Evolutionary conservation across 2,888 invertebrate genomes (phyloP).

Genomic region (Erynnis tages): DNA sequence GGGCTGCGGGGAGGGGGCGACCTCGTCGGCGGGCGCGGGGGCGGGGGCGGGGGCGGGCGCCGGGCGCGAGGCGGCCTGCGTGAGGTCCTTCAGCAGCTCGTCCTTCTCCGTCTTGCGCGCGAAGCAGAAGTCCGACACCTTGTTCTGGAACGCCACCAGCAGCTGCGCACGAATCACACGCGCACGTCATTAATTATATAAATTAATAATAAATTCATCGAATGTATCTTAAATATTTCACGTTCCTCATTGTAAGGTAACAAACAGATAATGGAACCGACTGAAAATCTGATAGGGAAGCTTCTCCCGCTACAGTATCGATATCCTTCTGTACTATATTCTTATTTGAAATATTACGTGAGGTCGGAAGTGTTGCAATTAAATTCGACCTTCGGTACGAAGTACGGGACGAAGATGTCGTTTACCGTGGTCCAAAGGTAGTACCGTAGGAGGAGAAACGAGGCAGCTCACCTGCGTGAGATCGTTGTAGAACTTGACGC

Average conservation of each 20-base stretch:
- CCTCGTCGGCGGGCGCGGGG: conserved; percentile 45
- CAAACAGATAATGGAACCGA: no score
- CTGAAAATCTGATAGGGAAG: no score
- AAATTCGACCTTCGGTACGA: no score
- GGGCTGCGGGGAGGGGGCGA: neutral
- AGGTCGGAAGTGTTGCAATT: no score
- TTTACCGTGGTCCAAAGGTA: no score
- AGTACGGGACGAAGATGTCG: no score
- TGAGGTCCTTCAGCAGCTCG: conserved; percentile 96
- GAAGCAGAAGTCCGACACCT: conserved; percentile 98
- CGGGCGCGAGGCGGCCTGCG: conserved; percentile 88
- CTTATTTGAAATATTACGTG: no score
- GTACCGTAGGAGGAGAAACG: neutral
- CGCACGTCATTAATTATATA: neutral
- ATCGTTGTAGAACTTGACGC: conserved; percentile 97
- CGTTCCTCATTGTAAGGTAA: no score
- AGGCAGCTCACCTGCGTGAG: conserved; percentile 84
- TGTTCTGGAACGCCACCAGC: conserved; percentile 97
- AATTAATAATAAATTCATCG: no score
- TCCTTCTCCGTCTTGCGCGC: conserved; percentile 99
- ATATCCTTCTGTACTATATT: no score
- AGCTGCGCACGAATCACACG: conserved; percentile 85
- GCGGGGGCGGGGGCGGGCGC: conserved; percentile 66
- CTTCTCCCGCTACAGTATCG: no score
- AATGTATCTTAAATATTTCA: no score